Base-by-base conservation (phyloP, 2,888 invertebrate species). In the Monochamus alternatus region DNA sequence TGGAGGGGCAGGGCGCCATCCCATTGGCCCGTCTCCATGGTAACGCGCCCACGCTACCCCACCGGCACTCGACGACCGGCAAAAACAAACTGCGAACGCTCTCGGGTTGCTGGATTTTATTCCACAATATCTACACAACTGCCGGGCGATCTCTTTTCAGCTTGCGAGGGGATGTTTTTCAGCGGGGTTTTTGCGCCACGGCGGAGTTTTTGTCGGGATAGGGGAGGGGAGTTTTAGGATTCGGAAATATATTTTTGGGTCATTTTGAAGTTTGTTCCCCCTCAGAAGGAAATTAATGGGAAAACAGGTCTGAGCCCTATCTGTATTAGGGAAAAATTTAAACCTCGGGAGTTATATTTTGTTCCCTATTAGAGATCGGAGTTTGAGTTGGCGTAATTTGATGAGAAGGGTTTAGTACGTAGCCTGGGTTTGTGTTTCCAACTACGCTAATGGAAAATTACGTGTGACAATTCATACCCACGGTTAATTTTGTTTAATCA, bases 61-160 rank as follows among this genome's bases (percentile, higher is more conserved):
- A 75, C 77, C 75, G 74, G 76, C 76, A 75, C 76, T 74, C 63
- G 81, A 79, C 66, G 79, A 82, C 83, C 82, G 83, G 86, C 86
- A 87, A 88, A 88, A 88, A 88, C 87, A 87, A 87, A 88, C 87
- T 86, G 86, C 84, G 85, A 84, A 81, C 84, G 80, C 80, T 77
- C 81, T 81, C 80, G 81, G 81, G 78, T 82, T 81, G 83, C 82
- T 81, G 79, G 78, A 81, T 84, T 84, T 83, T 85, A 85, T 83
- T 84, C 83, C 82, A 80, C 81, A 83, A 85, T 85, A 82, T 84
- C 84, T 82, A 81, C 83, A 84, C 85, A 84, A 80, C 81, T 81
- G 79, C 82, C 68, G 70, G 77, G 80, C 81, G 80, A 79, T 83
- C 83, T 86, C 86, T 86, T 86, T 82, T 82, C 82, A 82, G 82